Conservation (phyloP, 2,113 vertebrate genomes). For the Pteropus alecto region DNA sequence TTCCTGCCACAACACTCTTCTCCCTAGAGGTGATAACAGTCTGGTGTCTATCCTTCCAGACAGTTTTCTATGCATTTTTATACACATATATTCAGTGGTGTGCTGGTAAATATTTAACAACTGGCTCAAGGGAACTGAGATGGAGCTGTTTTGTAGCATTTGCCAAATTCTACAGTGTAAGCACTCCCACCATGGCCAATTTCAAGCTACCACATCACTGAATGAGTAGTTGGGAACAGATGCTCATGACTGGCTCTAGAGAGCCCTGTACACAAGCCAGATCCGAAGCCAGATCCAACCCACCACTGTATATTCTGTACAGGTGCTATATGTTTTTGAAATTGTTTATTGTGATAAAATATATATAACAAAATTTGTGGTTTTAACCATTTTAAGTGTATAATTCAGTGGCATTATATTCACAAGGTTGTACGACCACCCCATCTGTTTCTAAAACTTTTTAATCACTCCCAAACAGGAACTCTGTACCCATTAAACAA, state of each 20-base stretch:
- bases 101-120: neutral
- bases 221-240: neutral
- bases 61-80: neutral
- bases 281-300: neutral
- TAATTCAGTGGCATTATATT: neutral
- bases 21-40: neutral
- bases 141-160: neutral
- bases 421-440: neutral
- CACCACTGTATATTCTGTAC: neutral
- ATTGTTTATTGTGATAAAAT: neutral
- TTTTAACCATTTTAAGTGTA: neutral
- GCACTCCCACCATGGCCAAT: neutral
- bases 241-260: neutral
- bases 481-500: neutral
- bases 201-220: neutral
- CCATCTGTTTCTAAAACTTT: neutral
- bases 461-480: conserved; percentile 36
- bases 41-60: neutral
- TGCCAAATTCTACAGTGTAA: neutral
- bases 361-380: conserved; percentile 3
- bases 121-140: neutral
- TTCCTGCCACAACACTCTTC: neutral
- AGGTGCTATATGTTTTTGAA: neutral
- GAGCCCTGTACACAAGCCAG: neutral
- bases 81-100: neutral